Evolutionary conservation across 2,797 vertebrate genomes (phyloP).

Genomic region (Notolepis coatsorum): DNA sequence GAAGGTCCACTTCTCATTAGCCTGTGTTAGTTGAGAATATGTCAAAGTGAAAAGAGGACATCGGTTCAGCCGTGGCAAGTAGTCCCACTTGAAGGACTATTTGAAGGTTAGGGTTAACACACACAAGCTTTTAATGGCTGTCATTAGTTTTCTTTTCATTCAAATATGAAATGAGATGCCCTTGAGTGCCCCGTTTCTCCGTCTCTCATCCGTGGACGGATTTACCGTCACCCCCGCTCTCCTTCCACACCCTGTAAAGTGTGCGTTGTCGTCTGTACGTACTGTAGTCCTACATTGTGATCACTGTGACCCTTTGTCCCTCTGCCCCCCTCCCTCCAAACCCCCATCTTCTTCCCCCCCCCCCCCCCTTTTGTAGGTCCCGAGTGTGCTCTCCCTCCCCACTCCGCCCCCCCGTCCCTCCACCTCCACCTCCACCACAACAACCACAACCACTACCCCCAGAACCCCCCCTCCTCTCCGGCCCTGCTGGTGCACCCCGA

Average conservation of each 20-base stretch:
- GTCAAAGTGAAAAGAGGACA: too few relatives aligned
- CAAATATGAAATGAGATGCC: not conserved
- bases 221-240: not conserved
- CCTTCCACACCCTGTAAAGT: conserved; percentile 1
- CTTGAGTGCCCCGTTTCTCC: too few relatives aligned
- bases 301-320: conserved; percentile 43
- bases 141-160: not conserved
- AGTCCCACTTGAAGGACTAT: not conserved
- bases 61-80: too few relatives aligned
- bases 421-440: conserved; percentile 62
- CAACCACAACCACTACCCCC: conserved; percentile 73
- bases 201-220: too few relatives aligned
- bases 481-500: conserved; percentile 83
- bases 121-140: not conserved
- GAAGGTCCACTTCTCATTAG: too few relatives aligned
- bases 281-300: conserved; percentile 50
- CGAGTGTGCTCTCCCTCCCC: conserved; percentile 78
- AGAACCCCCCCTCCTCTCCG: conserved; percentile 81
- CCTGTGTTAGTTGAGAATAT: too few relatives aligned
- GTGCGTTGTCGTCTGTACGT: conserved; percentile 35
- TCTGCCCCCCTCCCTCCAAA: conserved; percentile 54
- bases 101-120: too few relatives aligned
- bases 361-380: conserved; percentile 80
- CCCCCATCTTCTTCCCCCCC: conserved; percentile 55
- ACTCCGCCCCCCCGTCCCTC: conserved; percentile 74